Base-by-base conservation (phyloP, 2,797 vertebrate genomes). In the Todus mexicanus region DNA sequence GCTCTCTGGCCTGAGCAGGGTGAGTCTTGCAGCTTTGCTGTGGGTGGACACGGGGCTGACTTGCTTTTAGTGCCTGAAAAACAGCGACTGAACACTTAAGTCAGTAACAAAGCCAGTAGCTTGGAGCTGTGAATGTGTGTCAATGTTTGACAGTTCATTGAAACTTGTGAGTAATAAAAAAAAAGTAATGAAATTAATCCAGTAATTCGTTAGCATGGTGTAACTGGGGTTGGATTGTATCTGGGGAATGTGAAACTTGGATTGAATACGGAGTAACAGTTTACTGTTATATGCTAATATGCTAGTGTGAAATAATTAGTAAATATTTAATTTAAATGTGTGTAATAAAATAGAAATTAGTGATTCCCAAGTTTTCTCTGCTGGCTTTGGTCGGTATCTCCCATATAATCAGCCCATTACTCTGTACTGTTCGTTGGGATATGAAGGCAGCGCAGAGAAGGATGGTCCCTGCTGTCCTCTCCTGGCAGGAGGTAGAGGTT, bases 401-500 rank as follows among this genome's bases (percentile, higher is more conserved):
- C 73, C 23, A 18, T 2, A 0, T 1, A 5, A 27, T 11, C 1
- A 38, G 27, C 7, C 59, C 20, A 2, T 26, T 12, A 1, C 66
- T 23, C 1, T 5, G 42, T 6, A 1, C 12, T 5, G 38, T 3
- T 33, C 29, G 42, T 6, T 9, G 38, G 77, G 79, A 7, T 15
- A 3, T 2, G 50, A 13, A 22, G 42, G 84, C 73, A 16, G 51
- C 2, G 3, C 35, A 2, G 77, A 19, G 31, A 4, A 13, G 59
- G 45, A 27, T 8, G 56, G 0, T 13, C 45, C 40, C 14, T 17
- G 6, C 25, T 23, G 27, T 14, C 29, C 48, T 7, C n/a, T 5
- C 2, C 4, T 26, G 45, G 65, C 38, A 23, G 50, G 78, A 13
- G 25, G 20, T 3, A 1, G 13, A 5, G 31, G 10, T 7, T 17